These are phyloP conservation scores for Nixonia krombeini DNA, from an alignment of 1,140 invertebrate species.

Conservation along the genomic window DNA sequence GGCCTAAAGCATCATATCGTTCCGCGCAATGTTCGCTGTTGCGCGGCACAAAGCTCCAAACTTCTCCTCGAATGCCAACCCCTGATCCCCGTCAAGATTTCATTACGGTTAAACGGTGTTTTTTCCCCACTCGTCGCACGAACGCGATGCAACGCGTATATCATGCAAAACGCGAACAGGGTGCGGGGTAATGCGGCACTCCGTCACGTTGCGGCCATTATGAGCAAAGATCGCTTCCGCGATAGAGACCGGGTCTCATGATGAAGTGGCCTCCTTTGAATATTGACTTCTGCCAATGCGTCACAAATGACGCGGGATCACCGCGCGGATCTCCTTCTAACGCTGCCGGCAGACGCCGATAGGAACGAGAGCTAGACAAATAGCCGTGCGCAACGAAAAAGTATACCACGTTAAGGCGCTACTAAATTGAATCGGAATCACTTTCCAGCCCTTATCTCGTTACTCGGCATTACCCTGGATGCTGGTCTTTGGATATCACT, in stretches of 20 bases:
- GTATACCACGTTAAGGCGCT: constrained; percentile 17
- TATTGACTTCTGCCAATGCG: constrained; percentile 49
- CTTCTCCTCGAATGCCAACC: constrained; percentile 1
- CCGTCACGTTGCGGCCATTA: constrained; percentile 60
- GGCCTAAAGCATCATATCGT: too few relatives aligned
- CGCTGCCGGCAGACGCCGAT: constrained; percentile 27
- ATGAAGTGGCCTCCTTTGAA: constrained; percentile 51
- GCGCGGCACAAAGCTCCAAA: constrained; percentile 8
- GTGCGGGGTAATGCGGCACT: constrained; percentile 35
- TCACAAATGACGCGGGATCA: constrained; percentile 38
- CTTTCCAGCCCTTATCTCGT: constrained; percentile 2
- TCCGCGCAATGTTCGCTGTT: too few relatives aligned
- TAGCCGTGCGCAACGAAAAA: constrained; percentile 17
- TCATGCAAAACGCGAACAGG: constrained; percentile 54
- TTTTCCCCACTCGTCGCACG: constrained; percentile 29
- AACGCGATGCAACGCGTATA: constrained; percentile 50
- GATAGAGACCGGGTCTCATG: constrained; percentile 42
- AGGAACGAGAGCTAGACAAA: constrained; percentile 31
- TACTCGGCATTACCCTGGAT: not conserved
- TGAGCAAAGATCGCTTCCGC: constrained; percentile 47
- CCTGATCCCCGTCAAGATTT: too few relatives aligned
- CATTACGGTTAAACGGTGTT: constrained; percentile 38
- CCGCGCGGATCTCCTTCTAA: constrained; percentile 33
- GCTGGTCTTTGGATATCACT: not conserved
- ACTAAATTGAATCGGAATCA: constrained; percentile 2